Evolutionary conservation across 2,797 vertebrate species (phyloP).

Genomic region (Oryzias sinensis): DNA sequence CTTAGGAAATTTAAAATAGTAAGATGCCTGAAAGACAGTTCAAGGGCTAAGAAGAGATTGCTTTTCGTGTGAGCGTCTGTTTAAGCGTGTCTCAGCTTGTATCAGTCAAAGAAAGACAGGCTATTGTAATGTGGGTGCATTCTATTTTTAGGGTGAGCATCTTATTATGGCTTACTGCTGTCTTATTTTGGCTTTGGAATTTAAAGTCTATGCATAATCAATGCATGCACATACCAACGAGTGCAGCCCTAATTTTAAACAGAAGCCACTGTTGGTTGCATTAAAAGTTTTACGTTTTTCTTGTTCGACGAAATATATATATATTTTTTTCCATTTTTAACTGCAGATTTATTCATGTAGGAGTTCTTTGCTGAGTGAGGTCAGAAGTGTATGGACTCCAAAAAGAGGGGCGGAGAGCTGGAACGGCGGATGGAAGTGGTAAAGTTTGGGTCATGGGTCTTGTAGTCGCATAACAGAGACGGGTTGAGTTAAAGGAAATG

Average conservation of each 20-base stretch:
- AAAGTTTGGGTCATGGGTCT: constrained; percentile 61
- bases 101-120: constrained; percentile 17
- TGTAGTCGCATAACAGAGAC: constrained; percentile 59
- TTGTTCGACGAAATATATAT: background rate
- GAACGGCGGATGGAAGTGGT: constrained; percentile 36
- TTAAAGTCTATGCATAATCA: background rate
- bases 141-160: constrained; percentile 15
- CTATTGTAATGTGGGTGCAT: constrained; percentile 14
- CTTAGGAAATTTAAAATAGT: constrained; percentile 63
- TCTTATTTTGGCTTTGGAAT: constrained; percentile 6
- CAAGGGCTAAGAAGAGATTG: constrained; percentile 52
- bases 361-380: no score
- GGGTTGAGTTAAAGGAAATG: constrained; percentile 55
- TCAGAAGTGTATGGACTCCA: no score
- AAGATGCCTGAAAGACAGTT: constrained; percentile 66
- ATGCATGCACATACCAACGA: constrained; percentile 1
- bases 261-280: no score
- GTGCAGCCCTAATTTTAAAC: background rate
- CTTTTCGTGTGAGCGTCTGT: constrained; percentile 28
- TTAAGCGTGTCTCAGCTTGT: constrained; percentile 23
- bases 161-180: constrained; percentile 3
- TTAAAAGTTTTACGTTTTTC: background rate
- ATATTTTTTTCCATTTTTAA: no score
- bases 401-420: constrained; percentile 31
- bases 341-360: no score